These are phyloP conservation scores for Erebia epiphron DNA, from an alignment of 2,888 invertebrate genomes.

Conservation along the genomic window DNA sequence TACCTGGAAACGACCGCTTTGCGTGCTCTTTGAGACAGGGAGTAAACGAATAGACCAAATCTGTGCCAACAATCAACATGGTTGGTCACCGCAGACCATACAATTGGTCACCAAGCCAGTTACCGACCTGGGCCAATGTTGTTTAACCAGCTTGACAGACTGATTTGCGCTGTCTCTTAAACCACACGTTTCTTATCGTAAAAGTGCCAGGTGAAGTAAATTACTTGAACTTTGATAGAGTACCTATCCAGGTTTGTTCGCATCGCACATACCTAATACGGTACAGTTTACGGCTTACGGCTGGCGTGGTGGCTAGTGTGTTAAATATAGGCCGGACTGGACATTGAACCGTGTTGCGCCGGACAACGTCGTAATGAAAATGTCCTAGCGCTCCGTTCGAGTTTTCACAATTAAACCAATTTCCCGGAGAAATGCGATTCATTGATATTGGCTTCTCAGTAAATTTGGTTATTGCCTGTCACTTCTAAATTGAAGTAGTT, in stretches of 20 bases:
- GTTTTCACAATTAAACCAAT: conserved; percentile 67
- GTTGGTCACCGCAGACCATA: too few relatives aligned
- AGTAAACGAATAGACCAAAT: too few relatives aligned
- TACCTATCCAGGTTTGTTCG: conserved; percentile 54
- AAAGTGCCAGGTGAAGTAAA: not conserved
- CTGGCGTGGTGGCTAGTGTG: conserved; percentile 52
- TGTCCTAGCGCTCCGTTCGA: conserved; percentile 50
- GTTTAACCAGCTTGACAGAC: too few relatives aligned
- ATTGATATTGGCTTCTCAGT: conserved; percentile 19
- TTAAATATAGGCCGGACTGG: conserved; percentile 78
- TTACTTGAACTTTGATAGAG: not conserved
- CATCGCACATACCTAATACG: conserved; percentile 47
- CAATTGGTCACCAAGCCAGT: too few relatives aligned
- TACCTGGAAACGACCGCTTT: too few relatives aligned
- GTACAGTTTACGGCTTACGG: conserved; percentile 52
- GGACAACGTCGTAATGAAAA: conserved; percentile 76
- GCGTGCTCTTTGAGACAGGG: too few relatives aligned
- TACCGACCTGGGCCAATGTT: too few relatives aligned
- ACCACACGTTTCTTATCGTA: not conserved
- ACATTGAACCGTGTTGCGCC: conserved; percentile 74
- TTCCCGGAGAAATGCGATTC: conserved; percentile 46
- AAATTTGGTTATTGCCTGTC: not conserved
- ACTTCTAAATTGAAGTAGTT: conserved; percentile 5
- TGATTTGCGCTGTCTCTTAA: too few relatives aligned
- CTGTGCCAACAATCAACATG: too few relatives aligned